Evolutionary conservation across 2,888 invertebrate genomes (phyloP).

Genomic region (Hemistola chrysoprasaria): DNA sequence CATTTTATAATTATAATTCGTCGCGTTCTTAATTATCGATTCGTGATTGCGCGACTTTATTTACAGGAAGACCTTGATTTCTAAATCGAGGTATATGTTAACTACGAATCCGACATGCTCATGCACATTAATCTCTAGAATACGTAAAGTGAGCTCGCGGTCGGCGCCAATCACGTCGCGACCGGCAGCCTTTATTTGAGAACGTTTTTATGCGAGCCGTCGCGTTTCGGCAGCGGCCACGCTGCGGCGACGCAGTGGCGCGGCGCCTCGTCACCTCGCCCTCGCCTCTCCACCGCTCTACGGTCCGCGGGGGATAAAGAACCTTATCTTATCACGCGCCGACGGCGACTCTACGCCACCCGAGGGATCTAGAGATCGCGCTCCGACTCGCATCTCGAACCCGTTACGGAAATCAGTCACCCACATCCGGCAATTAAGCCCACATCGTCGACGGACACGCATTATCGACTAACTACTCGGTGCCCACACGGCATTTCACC

Average conservation of each 20-base stretch:
- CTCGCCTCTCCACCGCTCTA: conserved; percentile 2
- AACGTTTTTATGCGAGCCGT: conserved; percentile 60
- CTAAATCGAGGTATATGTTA: conserved; percentile 31
- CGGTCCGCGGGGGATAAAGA: conserved; percentile 22
- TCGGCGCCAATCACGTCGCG: conserved; percentile 49
- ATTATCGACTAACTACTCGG: conserved; percentile 48
- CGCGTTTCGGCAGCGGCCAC: conserved; percentile 40
- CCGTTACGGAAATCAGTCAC: conserved; percentile 48
- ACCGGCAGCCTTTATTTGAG: conserved; percentile 58
- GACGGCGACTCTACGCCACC: conserved; percentile 55
- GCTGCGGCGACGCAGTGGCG: conserved; percentile 26
- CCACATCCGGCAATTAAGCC: conserved; percentile 58
- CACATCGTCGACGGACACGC: conserved; percentile 49
- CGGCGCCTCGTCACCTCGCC: background rate
- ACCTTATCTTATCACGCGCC: conserved; percentile 51
- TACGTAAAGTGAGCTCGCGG: conserved; percentile 45
- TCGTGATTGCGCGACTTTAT: conserved; percentile 19
- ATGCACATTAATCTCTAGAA: conserved; percentile 50
- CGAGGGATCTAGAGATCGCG: conserved; percentile 39
- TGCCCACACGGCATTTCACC: conserved; percentile 61
- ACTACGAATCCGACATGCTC: conserved; percentile 39
- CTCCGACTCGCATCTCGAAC: conserved; percentile 28
- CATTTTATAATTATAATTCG: conserved; percentile 11
- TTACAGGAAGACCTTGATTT: conserved; percentile 29
- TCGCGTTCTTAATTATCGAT: conserved; percentile 27